phyloP scores from a whole-genome alignment of 1,140 invertebrate species.

The Cataglyphis hispanica region DNA sequence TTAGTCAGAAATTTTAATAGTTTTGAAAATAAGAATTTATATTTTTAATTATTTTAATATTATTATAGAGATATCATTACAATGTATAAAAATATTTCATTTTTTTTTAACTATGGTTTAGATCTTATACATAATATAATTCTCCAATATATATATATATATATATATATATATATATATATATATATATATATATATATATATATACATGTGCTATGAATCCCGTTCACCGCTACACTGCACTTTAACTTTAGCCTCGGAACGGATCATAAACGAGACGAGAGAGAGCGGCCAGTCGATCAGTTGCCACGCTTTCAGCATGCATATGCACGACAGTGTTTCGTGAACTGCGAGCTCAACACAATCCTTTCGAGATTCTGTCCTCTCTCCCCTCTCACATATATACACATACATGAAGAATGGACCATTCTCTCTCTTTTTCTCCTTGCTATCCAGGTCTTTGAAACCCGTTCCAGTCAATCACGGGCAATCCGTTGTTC shows the following conservation, averaged over 20 bases:
- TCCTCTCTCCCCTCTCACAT: neutral
- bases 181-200: too few species aligned
- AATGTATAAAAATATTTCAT: too few species aligned
- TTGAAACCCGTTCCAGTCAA: constrained; percentile 60
- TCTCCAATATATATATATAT: too few species aligned
- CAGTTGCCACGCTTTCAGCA: constrained; percentile 25
- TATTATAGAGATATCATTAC: too few species aligned
- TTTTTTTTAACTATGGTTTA: too few species aligned
- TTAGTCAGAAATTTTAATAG: too few species aligned
- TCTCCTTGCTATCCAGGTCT: constrained; percentile 43
- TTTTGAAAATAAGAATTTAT: too few species aligned
- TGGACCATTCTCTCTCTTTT: constrained; percentile 40
- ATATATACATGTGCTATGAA: constrained; percentile 10
- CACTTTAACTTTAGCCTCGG: constrained; percentile 79
- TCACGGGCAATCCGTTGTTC: constrained; percentile 37
- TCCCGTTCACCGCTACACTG: constrained; percentile 75
- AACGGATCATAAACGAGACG: constrained; percentile 69
- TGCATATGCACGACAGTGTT: constrained; percentile 26
- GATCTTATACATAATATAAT: too few species aligned
- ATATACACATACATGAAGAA: constrained; percentile 20
- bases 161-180: too few species aligned
- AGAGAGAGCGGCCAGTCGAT: constrained; percentile 29
- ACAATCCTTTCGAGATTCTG: constrained; percentile 11
- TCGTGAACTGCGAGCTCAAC: constrained; percentile 31
- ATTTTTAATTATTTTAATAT: too few species aligned